Percentiles rank a stretch among this genome's conserved stretches.
Evolutionary conservation across 1,140 invertebrate genomes (phyloP).

Genomic region (Lordiphosa collinella): DNA sequence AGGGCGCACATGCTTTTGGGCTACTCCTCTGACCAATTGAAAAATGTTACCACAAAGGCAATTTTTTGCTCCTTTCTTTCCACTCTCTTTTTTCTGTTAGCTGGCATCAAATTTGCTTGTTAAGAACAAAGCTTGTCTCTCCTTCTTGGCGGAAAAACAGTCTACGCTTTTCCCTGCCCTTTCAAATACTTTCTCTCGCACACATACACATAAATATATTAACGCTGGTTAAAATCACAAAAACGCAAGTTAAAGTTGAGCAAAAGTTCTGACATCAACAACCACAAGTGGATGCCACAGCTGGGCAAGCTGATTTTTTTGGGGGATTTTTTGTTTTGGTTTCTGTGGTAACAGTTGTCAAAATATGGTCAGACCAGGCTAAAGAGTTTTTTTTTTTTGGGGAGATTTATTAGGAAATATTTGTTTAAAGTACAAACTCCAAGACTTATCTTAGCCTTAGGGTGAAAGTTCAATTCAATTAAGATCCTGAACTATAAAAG

Average conservation of each 20-base stretch:
- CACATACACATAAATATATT: conserved; percentile 29
- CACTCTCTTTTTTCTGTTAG: background rate
- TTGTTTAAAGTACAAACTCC: too few relatives aligned
- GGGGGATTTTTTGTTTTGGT: conserved; percentile 23
- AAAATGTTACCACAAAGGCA: conserved; percentile 13
- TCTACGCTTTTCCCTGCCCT: conserved; percentile 7
- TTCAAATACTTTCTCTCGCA: conserved; percentile 8
- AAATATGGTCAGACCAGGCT: conserved; percentile 61
- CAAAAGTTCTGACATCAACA: conserved; percentile 74
- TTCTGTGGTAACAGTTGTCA: conserved; percentile 75
- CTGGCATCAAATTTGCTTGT: too few relatives aligned
- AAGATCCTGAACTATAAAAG: too few relatives aligned
- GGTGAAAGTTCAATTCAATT: too few relatives aligned
- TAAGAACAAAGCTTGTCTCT: conserved; percentile 17
- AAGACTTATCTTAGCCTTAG: too few relatives aligned
- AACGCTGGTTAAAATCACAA: conserved; percentile 62
- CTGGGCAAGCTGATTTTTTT: conserved; percentile 39
- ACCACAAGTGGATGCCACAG: conserved; percentile 72
- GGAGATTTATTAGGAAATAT: too few relatives aligned
- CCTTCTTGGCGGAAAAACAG: conserved; percentile 4
- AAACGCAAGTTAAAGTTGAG: conserved; percentile 43
- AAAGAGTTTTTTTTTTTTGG: conserved; percentile 2
- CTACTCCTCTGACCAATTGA: conserved; percentile 1
- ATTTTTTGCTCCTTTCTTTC: background rate
- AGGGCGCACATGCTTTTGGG: conserved; percentile 3